Evolutionary conservation across 1,140 invertebrate species (phyloP), one percentile per base, ranked within the genome.

Genomic region (Amyelois transitella): DNA sequence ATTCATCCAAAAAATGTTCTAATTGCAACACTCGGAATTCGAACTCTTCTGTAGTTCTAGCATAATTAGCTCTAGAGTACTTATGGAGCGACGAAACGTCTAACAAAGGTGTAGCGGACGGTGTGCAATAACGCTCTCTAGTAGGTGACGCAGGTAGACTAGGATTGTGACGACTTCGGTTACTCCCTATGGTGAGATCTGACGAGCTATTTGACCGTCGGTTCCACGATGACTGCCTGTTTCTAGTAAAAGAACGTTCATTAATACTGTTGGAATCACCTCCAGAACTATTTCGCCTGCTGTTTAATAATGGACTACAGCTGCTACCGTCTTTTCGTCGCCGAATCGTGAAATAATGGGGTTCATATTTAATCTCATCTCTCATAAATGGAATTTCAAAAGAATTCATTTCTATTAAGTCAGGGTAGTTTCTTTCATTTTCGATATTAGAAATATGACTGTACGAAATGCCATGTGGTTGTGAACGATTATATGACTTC

Each of bases 21-120:
- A 95, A 78, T 72, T 95, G 94, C 2, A 93, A 92, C 0, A 93
- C 92, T 75, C 94, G 92, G 75, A 94, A 94, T 65, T 94, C 93
- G 72, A 93, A 94, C 50, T 86, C 83, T 18, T 86, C 81, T 20
- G 90, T 80, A 1, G 90, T 88, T 59, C 89, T 87, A 2, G 32
- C n/a, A 38, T 38, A 38, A 17, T 81, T 81, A 0, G 80, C 71
- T 4, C 81, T 72, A 1, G 81, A 80, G 48, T 88, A 87, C 52
- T 85, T 81, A 54, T 83, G 72, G 10, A 91, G 79, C 17, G 86
- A 86, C 8, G 87, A 86, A 10, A 91, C 72, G 62, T 91, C 89
- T 25, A 91, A 69, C 14, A 91, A 72, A 10, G 90, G 91, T 18
- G 91, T 91, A n/a, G 88, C 87, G 62, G 83, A 89, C 68, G 83